Evolutionary conservation across 2,797 vertebrate species (phyloP), one percentile per base, ranked within the genome.

Genomic region (Netta rufina): DNA sequence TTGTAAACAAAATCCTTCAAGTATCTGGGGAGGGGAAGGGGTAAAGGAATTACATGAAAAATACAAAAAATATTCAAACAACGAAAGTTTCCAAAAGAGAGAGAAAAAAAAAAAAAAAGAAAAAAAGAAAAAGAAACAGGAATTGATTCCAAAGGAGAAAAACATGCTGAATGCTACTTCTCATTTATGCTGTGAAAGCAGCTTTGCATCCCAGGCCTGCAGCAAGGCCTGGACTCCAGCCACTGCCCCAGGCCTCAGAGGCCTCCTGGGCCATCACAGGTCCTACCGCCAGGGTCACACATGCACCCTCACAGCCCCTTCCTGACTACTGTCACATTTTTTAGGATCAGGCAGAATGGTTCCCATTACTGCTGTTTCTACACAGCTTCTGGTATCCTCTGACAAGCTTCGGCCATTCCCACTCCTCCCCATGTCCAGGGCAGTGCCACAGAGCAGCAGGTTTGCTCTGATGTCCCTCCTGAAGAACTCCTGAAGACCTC

Each of bases 11-110:
- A 86, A 76, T 64, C 62, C 13, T 87, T 74, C 30, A 7, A 7
- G 49, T n/a, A 66, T n/a, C 70, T 79, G 57, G 32, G 64, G 56
- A 89, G 39, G 22, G 25, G 51, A 83, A 89, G 70, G 47, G 21
- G 57, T 79, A 78, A 95, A 89, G 65, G 69, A 94, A 94, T 80
- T 41, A n/a, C 11, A 91, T 49, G 66, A 76, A 91, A 94, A 92
- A 78, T 64, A 91, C 4, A 38, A 64, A 78, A 95, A 95, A 91
- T 87, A 96, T 86, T 91, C 39, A 54, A 94, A 94, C 67, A 79
- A 84, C 64, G 83, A 75, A 91, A 79, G 45, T 25, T 22, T 18
- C 36, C 17, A 77, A 13, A n/a, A 25, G 33, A 74, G 74, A 60
- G 65, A 30, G 41, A 57, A 27, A 25, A 51, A 25, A 51, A 25